Evolutionary conservation across 2,888 invertebrate genomes (phyloP).

Genomic region (Ferrisia virgata): DNA sequence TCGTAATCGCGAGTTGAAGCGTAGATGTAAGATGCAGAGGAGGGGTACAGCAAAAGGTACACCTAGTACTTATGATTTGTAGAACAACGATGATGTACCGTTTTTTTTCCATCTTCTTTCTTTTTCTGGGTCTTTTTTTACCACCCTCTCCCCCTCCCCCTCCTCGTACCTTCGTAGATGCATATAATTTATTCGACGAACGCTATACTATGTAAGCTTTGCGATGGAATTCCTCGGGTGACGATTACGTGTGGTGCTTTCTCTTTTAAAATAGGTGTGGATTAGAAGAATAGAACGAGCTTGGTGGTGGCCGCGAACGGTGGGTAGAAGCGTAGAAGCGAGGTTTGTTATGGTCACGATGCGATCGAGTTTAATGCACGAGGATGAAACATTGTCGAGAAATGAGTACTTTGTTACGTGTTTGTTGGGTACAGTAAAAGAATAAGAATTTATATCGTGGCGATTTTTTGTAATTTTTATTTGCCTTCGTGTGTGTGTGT

Average conservation of each 20-base stretch:
- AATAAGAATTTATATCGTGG: background rate
- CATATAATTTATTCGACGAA: background rate
- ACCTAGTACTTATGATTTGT: too few relatives aligned
- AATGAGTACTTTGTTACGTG: too few relatives aligned
- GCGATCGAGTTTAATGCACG: background rate
- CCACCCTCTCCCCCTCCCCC: background rate
- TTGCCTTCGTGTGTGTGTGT: too few relatives aligned
- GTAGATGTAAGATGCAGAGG: background rate
- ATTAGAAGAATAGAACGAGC: background rate
- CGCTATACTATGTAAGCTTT: background rate
- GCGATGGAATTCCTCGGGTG: background rate
- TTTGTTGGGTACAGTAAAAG: background rate
- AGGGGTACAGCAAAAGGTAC: too few relatives aligned
- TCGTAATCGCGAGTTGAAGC: background rate
- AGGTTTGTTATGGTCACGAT: constrained; percentile 5
- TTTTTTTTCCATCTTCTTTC: background rate
- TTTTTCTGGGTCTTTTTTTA: too few relatives aligned
- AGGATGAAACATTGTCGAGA: background rate
- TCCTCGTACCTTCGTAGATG: background rate
- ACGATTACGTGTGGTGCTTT: constrained; percentile 5
- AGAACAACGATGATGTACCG: background rate
- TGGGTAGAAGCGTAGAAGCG: background rate
- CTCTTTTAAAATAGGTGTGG: background rate
- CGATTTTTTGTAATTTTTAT: too few relatives aligned
- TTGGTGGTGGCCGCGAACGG: too few relatives aligned